A percentile compares a stretch with the other conserved stretches of the same genome.
Evolutionary conservation across 1,140 invertebrate species (phyloP).

Genomic region (Drosophila littoralis): DNA sequence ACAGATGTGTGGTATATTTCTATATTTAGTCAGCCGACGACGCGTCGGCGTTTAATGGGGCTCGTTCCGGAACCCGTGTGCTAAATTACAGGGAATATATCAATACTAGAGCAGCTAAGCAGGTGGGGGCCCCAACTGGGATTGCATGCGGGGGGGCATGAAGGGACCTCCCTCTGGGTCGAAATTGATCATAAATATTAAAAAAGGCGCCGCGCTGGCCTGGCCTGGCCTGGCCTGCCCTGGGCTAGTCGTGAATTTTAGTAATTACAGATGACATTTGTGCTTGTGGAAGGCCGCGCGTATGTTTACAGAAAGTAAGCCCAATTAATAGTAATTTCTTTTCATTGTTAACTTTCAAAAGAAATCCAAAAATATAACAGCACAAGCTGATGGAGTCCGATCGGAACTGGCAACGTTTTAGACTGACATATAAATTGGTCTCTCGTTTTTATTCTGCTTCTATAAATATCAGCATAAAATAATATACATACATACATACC

Average conservation of each 20-base stretch:
- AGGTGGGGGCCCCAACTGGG: neutral
- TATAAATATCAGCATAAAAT: constrained; percentile 34
- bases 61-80: neutral
- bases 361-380: neutral
- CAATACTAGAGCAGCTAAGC: constrained; percentile 11
- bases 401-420: constrained; percentile 9
- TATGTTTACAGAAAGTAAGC: neutral
- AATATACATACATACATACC: too few relatives aligned
- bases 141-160: neutral
- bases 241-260: constrained; percentile 4
- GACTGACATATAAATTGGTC: constrained; percentile 24
- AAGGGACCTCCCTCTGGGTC: constrained; percentile 1
- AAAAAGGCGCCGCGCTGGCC: constrained; percentile 14
- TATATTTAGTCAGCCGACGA: too few relatives aligned
- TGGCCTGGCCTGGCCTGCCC: too few relatives aligned
- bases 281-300: neutral
- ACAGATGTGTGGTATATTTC: too few relatives aligned
- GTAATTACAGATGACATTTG: constrained; percentile 47
- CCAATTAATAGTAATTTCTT: neutral
- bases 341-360: neutral
- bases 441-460: constrained; percentile 20
- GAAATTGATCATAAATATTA: constrained; percentile 50
- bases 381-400: constrained; percentile 22
- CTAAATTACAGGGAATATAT: constrained; percentile 41
- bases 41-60: too few relatives aligned